These are phyloP conservation scores for Geotrupes spiniger DNA, from an alignment of 2,888 invertebrate genomes.

Conservation along the genomic window DNA sequence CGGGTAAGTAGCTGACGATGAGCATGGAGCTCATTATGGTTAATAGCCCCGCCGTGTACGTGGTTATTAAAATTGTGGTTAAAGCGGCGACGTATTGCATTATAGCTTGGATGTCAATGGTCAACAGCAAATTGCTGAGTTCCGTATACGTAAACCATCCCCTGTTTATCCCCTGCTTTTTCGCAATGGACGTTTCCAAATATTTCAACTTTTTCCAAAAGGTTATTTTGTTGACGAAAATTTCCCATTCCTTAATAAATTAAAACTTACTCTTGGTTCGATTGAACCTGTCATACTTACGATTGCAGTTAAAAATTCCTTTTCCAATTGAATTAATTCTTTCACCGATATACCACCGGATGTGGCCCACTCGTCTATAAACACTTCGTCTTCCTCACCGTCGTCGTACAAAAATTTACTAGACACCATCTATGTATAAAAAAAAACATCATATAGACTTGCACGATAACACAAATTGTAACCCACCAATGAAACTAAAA, in stretches of 20 bases:
- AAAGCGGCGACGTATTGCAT: slow-evolving; percentile 55
- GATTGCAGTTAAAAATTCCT: slow-evolving; percentile 85
- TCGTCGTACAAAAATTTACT: slow-evolving; percentile 94
- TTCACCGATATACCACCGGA: slow-evolving; percentile 72
- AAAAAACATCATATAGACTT: slow-evolving; percentile 1
- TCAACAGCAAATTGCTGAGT: slow-evolving; percentile 58
- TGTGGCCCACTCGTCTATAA: slow-evolving; percentile 90
- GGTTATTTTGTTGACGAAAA: slow-evolving; percentile 72
- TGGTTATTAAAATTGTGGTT: slow-evolving; percentile 58
- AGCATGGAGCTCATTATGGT: slow-evolving; percentile 61
- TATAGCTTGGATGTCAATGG: slow-evolving; percentile 51
- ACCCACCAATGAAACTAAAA: slow-evolving; percentile 88
- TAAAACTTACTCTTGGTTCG: slow-evolving; percentile 15
- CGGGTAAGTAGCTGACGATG: slow-evolving; percentile 54
- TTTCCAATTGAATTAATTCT: slow-evolving; percentile 79
- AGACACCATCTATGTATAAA: slow-evolving; percentile 80
- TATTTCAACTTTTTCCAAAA: slow-evolving; percentile 71
- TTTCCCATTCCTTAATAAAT: slow-evolving; percentile 76
- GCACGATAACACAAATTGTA: neutral
- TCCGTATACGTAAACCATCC: slow-evolving; percentile 86
- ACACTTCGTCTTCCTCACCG: slow-evolving; percentile 88
- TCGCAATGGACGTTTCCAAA: slow-evolving; percentile 71
- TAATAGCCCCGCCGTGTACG: slow-evolving; percentile 60
- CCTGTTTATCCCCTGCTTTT: slow-evolving; percentile 66
- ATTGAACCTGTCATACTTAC: no score